These are phyloP conservation scores for Passer montanus DNA, from an alignment of 2,113 vertebrate genomes.

Conservation along the genomic window DNA sequence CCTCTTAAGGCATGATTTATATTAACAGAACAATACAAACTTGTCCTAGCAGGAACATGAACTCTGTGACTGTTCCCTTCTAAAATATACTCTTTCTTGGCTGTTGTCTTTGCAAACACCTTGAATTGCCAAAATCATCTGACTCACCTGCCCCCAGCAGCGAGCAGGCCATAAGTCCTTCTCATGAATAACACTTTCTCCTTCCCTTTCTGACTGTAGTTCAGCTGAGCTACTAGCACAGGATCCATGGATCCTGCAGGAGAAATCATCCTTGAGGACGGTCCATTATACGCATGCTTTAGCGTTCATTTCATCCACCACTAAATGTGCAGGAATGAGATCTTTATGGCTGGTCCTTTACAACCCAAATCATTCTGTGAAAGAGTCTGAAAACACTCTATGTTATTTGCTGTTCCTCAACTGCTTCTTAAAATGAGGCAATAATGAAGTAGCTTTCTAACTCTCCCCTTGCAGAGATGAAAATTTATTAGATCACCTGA, in stretches of 20 bases:
- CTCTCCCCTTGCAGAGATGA: not conserved
- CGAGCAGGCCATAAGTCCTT: not conserved
- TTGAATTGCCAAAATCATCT: not conserved
- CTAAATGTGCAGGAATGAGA: not conserved
- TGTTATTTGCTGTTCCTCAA: not conserved
- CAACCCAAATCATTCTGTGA: not conserved
- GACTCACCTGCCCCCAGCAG: not conserved
- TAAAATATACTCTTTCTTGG: not conserved
- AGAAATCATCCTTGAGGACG: not conserved
- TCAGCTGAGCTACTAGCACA: not conserved
- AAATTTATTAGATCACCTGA: not conserved
- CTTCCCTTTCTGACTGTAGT: not conserved
- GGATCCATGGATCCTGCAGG: not conserved
- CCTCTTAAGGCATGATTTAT: not conserved
- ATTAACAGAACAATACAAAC: slow-evolving; percentile 35
- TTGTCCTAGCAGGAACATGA: slow-evolving; percentile 34
- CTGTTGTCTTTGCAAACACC: not conserved
- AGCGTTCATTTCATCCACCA: not conserved
- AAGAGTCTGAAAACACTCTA: not conserved
- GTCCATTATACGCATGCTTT: not conserved
- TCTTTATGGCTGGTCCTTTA: not conserved
- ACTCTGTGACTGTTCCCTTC: not conserved
- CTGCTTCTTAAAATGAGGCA: not conserved
- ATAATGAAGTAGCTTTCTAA: not conserved
- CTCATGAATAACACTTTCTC: not conserved